phyloP scores from a whole-genome alignment of 2,113 vertebrate species.

The Tachycineta bicolor region DNA sequence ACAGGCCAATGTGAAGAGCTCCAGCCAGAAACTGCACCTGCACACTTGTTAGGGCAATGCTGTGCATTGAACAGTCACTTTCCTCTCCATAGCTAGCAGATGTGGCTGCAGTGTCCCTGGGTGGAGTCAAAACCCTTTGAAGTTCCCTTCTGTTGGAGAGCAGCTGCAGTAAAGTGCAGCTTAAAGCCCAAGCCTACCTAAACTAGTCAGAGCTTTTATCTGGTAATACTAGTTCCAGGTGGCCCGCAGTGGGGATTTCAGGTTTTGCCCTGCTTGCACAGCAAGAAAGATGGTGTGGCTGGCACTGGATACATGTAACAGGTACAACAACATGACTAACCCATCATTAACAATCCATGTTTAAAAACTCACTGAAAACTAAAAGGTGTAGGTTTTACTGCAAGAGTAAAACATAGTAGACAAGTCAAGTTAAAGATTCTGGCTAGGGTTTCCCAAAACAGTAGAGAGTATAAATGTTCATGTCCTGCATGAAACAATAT shows the following conservation, averaged over 20 bases:
- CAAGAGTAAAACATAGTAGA: neutral
- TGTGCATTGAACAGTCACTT: neutral
- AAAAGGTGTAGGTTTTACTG: neutral
- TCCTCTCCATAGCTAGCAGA: constrained; percentile 30
- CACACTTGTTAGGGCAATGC: neutral
- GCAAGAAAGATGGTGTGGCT: neutral
- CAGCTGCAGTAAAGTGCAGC: neutral
- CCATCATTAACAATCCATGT: neutral
- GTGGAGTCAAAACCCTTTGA: constrained; percentile 6
- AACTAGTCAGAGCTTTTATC: neutral
- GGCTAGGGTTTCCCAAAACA: neutral
- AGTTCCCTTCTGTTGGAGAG: neutral
- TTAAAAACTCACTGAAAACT: neutral
- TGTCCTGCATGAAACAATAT: neutral
- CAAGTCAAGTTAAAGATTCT: neutral
- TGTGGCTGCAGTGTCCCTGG: neutral
- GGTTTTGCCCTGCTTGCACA: neutral
- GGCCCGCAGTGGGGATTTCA: neutral
- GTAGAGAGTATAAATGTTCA: neutral
- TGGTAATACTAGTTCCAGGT: neutral
- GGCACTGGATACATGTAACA: neutral
- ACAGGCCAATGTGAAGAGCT: neutral
- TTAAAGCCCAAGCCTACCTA: neutral
- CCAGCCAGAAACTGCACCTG: constrained; percentile 16
- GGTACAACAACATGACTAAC: neutral